Evolutionary conservation across 2,888 invertebrate species (phyloP), one percentile per base, ranked within the genome.

Genomic region (Drosophila atroscutellata): DNA sequence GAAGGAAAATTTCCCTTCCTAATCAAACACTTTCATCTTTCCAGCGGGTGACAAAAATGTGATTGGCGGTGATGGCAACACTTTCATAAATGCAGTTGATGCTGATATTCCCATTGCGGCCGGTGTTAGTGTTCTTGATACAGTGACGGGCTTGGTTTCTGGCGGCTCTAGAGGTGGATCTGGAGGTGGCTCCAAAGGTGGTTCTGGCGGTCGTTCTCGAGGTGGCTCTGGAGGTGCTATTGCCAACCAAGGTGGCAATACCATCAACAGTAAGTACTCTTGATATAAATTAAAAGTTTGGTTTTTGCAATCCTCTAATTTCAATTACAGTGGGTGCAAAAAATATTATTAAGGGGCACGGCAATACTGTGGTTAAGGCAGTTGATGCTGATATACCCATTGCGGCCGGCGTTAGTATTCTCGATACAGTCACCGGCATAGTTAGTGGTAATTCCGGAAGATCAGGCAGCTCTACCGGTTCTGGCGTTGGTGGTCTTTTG

Each of bases 331-430:
- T 18, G 37, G 64, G 64, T 15, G 47, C 67, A 1, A 49, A 64
- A 11, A 51, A 47, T 3, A 7, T 58, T 3, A 32, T 80, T 9
- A 34, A 5, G 0, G 81, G 81, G 0, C 28, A 47, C 11, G 49
- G 39, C 2, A 81, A 79, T 20, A 24, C n/a, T 0, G 2, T 73
- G 1, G 8, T 65, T 6, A 47, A 64, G 0, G 15, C n/a, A n/a
- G n/a, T 72, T 0, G 62, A 80, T 58, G 37, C 57, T 2, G 15
- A 51, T 2, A 24, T 60, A 1, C 54, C 65, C 0, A 20, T 72
- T 2, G 20, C 36, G 3, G 54, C 61, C 1, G 49, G 51, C 36
- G 64, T 64, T 3, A 3, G 11, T 7, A 4, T 39, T 6, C 64
- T 75, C 0, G 65, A 69, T 30, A 37, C 8, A 15, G 18, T 68